Percentiles rank a stretch among this genome's conserved stretches.
phyloP scores from a whole-genome alignment of 2,888 invertebrate genomes.

The Brachyptera putata region DNA sequence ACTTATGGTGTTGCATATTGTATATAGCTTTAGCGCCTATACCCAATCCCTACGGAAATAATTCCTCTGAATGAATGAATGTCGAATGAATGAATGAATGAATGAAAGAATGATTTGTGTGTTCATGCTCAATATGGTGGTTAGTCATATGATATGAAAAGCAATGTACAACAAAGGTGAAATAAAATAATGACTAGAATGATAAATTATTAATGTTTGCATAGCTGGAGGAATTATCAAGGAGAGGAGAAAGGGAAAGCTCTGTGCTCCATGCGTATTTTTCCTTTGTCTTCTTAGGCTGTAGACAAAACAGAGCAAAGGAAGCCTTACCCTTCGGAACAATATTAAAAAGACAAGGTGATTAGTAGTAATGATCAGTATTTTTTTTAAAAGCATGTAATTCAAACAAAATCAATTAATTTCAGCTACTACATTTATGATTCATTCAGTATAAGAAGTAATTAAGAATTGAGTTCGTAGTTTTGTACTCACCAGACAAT shows the following conservation, averaged over 20 bases:
- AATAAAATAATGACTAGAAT: constrained; percentile 18
- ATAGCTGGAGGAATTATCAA: constrained; percentile 21
- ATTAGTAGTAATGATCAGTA: too few species aligned
- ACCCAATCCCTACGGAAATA: neutral
- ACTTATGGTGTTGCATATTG: neutral
- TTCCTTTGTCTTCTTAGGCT: constrained; percentile 56
- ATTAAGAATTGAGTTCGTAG: too few species aligned
- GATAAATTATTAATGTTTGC: too few species aligned
- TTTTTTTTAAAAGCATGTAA: too few species aligned
- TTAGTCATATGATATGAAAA: neutral
- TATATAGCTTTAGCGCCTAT: neutral
- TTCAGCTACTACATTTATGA: too few species aligned
- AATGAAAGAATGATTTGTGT: constrained; percentile 4
- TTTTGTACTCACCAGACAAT: too few species aligned
- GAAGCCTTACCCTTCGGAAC: constrained; percentile 15
- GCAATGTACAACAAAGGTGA: constrained; percentile 20
- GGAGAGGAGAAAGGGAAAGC: constrained; percentile 23
- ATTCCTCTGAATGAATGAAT: neutral
- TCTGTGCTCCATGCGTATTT: constrained; percentile 29
- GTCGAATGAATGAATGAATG: constrained; percentile 1
- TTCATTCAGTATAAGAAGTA: too few species aligned
- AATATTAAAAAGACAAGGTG: neutral
- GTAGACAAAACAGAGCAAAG: constrained; percentile 46
- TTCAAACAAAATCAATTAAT: too few species aligned
- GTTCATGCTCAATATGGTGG: too few species aligned